phyloP scores from a whole-genome alignment of 1,140 invertebrate genomes.

The Heliconius nattereri region DNA sequence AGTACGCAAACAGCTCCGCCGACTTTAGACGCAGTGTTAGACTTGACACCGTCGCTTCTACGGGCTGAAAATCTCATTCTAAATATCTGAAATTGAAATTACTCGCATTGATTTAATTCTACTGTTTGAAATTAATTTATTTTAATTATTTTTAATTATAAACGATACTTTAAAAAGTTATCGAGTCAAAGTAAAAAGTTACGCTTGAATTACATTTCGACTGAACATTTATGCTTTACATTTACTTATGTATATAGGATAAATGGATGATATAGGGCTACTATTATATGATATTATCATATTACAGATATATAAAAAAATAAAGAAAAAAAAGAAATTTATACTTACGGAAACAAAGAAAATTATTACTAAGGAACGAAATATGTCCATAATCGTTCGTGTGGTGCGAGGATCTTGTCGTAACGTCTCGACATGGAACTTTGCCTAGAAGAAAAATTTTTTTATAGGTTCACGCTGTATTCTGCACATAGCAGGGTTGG shows the following conservation, averaged over 20 bases:
- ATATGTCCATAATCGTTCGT: conserved; percentile 58
- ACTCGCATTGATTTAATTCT: not conserved
- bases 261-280: too few relatives aligned
- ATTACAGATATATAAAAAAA: too few relatives aligned
- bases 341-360: conserved; percentile 67
- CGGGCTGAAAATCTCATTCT: conserved; percentile 66
- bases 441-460: conserved; percentile 44
- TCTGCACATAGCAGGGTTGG: not conserved
- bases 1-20: conserved; percentile 53
- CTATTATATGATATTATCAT: too few relatives aligned
- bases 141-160: too few relatives aligned
- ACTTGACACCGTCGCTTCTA: conserved; percentile 64
- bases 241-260: too few relatives aligned
- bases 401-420: conserved; percentile 59
- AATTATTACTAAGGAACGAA: conserved; percentile 66
- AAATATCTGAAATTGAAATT: conserved; percentile 55
- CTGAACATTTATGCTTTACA: too few relatives aligned
- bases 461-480: not conserved
- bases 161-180: too few relatives aligned
- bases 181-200: too few relatives aligned
- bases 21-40: conserved; percentile 59
- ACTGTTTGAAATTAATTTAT: not conserved
- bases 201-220: too few relatives aligned
- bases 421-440: conserved; percentile 59
- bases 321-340: not conserved